These are phyloP conservation scores for Amblyopsis rosae DNA, from an alignment of 2,113 vertebrate species.

Conservation along the genomic window DNA sequence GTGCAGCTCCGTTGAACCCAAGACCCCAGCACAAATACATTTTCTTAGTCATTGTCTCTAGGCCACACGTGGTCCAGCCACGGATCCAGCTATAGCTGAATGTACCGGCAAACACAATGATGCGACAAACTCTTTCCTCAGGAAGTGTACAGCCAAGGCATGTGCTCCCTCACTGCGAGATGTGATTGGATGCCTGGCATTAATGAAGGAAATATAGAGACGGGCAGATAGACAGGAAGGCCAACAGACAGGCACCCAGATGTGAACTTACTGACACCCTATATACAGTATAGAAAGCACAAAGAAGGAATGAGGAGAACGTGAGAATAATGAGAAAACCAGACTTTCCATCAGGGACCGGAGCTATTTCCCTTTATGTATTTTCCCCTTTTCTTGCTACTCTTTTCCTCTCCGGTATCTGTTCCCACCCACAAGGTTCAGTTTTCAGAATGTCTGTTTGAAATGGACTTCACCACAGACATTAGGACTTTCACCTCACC, in stretches of 20 bases:
- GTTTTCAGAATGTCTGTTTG: too few species aligned
- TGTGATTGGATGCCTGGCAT: constrained; percentile 42
- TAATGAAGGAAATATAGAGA: constrained; percentile 41
- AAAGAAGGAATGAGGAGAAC: not conserved
- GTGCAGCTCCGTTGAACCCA: constrained; percentile 28
- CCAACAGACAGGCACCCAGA: constrained; percentile 30
- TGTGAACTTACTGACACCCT: constrained; percentile 22
- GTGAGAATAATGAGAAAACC: constrained; percentile 10
- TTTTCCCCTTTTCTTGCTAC: not conserved
- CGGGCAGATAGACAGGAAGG: constrained; percentile 28
- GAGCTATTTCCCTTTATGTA: not conserved
- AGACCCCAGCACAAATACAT: constrained; percentile 34
- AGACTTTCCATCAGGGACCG: constrained; percentile 24
- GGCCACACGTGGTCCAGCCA: not conserved
- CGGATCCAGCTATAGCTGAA: too few species aligned
- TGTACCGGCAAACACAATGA: too few species aligned
- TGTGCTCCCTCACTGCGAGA: constrained; percentile 55
- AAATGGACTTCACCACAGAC: too few species aligned
- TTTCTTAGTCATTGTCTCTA: constrained; percentile 18
- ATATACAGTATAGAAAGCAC: not conserved
- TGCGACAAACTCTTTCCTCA: constrained; percentile 25
- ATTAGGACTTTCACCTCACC: not conserved
- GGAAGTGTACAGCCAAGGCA: constrained; percentile 42
- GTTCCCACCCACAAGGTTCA: too few species aligned
- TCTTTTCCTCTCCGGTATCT: not conserved